Conservation (phyloP, 2,113 vertebrate species). For the Clupea harengus region DNA sequence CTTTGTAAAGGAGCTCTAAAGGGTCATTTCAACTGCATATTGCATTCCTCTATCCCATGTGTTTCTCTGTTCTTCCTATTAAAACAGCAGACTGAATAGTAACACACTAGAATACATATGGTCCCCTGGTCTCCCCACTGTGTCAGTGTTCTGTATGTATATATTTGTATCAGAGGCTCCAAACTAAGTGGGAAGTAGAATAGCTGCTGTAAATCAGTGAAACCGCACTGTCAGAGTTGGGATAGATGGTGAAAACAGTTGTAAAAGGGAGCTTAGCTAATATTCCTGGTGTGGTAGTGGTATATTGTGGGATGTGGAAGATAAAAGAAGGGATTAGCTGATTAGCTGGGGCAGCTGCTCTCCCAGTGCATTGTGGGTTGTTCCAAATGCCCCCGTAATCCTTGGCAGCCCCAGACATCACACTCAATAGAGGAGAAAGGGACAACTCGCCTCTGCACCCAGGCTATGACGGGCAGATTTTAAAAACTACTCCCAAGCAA, state of each 20-base stretch:
- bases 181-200: background rate
- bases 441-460: background rate
- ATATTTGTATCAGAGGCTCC: background rate
- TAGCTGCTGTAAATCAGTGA: background rate
- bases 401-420: background rate
- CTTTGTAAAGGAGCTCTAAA: no score
- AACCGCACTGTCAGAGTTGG: background rate
- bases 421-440: background rate
- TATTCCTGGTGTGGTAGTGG: background rate
- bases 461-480: background rate
- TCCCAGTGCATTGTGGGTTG: background rate
- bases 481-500: background rate
- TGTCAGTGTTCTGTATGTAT: background rate
- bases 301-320: slow-evolving; percentile 18
- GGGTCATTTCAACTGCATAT: background rate
- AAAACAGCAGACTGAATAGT: background rate
- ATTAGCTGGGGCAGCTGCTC: slow-evolving; percentile 31
- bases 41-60: no score
- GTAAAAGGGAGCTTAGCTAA: background rate
- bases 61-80: no score
- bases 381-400: slow-evolving; percentile 38
- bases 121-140: background rate
- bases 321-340: slow-evolving; percentile 32
- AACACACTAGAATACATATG: background rate
- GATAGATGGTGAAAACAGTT: background rate